Percentiles rank a stretch among this genome's conserved stretches.
Conservation (phyloP, 2,888 invertebrate genomes). For the Rhingia rostrata region DNA sequence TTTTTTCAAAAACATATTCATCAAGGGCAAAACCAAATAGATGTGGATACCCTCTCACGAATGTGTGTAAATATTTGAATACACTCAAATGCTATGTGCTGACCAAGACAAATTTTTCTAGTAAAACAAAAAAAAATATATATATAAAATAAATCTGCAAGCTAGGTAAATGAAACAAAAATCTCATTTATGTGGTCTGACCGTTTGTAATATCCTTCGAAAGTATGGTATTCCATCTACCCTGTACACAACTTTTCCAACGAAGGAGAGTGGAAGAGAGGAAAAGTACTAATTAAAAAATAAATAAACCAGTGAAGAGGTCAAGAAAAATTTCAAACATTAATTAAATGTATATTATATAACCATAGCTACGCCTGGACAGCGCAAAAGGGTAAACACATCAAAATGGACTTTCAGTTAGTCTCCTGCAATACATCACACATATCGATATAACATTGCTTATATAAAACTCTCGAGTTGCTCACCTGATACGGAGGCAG, state of each 20-base stretch:
- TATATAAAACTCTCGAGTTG: neutral
- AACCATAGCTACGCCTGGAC: neutral
- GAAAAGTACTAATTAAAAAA: neutral
- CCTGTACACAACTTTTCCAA: neutral
- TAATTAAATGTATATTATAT: slow-evolving; percentile 52
- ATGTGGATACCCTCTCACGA: neutral
- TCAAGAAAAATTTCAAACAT: slow-evolving; percentile 46
- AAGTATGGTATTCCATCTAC: neutral
- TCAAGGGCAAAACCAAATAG: neutral
- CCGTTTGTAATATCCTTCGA: slow-evolving; percentile 7
- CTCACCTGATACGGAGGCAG: neutral
- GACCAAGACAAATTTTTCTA: neutral
- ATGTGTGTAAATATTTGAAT: neutral
- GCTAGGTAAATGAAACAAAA: slow-evolving; percentile 4
- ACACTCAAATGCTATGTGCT: neutral
- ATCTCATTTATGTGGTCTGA: slow-evolving; percentile 34
- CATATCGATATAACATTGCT: too few relatives aligned
- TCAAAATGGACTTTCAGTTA: neutral
- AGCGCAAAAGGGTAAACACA: neutral
- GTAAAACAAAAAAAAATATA: neutral
- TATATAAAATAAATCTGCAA: neutral
- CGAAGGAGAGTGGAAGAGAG: neutral
- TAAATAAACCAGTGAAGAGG: slow-evolving; percentile 11
- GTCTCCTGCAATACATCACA: neutral
- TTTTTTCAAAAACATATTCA: neutral